These are phyloP conservation scores for Fabriciana adippe DNA, from an alignment of 2,888 invertebrate genomes.

Conservation along the genomic window DNA sequence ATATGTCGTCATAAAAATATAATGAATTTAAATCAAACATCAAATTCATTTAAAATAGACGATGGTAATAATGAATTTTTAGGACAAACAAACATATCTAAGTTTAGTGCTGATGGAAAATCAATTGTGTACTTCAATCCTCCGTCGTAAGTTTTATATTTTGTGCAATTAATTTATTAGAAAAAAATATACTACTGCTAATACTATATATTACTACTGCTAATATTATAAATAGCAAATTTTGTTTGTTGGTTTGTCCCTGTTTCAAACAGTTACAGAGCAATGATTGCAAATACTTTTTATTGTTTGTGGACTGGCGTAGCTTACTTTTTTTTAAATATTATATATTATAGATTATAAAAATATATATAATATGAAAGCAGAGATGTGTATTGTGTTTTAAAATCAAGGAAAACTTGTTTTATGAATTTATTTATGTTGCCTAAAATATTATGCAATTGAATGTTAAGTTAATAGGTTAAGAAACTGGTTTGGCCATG, in stretches of 20 bases:
- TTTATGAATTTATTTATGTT: constrained; percentile 14
- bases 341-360: too few species aligned
- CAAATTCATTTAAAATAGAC: constrained; percentile 45
- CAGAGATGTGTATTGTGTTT: too few species aligned
- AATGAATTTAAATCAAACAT: constrained; percentile 41
- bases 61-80: constrained; percentile 54
- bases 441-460: background rate
- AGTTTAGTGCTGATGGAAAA: constrained; percentile 57
- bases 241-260: background rate
- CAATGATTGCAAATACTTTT: too few species aligned
- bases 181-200: too few species aligned
- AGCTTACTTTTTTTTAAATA: too few species aligned
- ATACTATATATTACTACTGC: too few species aligned
- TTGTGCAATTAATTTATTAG: background rate
- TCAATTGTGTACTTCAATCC: constrained; percentile 60
- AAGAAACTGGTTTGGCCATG: constrained; percentile 6
- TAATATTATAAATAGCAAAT: too few species aligned
- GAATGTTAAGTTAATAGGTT: background rate
- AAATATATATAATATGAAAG: too few species aligned
- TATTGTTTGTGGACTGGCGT: background rate
- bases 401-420: constrained; percentile 17
- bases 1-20: constrained; percentile 57
- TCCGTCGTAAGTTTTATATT: constrained; percentile 63
- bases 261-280: too few species aligned
- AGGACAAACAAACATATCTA: constrained; percentile 53